Evolutionary conservation across 2,888 invertebrate species (phyloP), one percentile per base, ranked within the genome.

Genomic region (Synanthedon vespiformis): DNA sequence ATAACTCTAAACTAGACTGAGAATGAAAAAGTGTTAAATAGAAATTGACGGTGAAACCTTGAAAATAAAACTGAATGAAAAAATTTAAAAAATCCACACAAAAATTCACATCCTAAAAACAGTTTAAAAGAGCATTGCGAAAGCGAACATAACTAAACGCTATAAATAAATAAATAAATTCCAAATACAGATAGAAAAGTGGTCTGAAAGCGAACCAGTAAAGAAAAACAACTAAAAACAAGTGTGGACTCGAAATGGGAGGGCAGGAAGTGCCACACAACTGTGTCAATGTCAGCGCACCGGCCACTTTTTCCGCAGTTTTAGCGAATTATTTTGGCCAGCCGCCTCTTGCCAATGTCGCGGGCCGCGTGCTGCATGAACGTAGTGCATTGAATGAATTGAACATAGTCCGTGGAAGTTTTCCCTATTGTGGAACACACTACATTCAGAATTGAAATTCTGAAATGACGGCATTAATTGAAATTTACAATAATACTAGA

Each of bases 241-340:
- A 72, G 69, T 68, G 63, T 61, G 65, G 65, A 66, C 22, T 22
- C 44, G 52, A 51, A 55, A 52, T n/a, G 61, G 64, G 67, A 62
- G 64, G 68, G 67, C 71, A 72, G 79, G 74, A 75, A 77, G 70
- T 62, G 65, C 34, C 67, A 62, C 67, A 62, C 70, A 83, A 78
- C 67, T 80, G 78, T 84, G 84, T 84, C 85, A 85, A 83, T 84
- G 85, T 80, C 85, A 77, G 65, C 70, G 72, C 72, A 50, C 40
- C 50, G 44, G 44, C 12, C 44, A 44, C n/a, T 69, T 73, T 75
- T 68, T 60, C 34, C 34, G 63, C 61, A 60, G 60, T 61, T 61
- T 57, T 62, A 56, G 66, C 68, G 61, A 69, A 64, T 66, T 65
- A 66, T 66, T 62, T 58, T 61, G 58, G 44, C 48, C 51, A 44